phyloP scores from a whole-genome alignment of 1,140 invertebrate genomes.

The Mesaphorura yosii region DNA sequence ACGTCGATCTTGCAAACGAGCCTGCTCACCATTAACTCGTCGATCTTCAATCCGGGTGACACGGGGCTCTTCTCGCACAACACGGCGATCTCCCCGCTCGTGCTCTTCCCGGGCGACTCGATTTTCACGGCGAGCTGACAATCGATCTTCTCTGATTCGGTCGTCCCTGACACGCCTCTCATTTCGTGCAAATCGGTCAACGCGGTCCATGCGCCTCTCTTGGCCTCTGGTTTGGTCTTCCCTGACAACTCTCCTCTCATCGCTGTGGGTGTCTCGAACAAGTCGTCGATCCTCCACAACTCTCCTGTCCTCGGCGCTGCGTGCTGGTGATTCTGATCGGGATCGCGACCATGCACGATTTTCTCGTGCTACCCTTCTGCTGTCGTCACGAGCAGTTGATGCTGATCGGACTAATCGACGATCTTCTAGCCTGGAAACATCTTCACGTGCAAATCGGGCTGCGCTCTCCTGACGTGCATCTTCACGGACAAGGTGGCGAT shows the following conservation, averaged over 20 bases:
- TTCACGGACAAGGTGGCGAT: constrained; percentile 4
- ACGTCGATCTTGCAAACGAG: neutral
- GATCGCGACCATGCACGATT: too few relatives aligned
- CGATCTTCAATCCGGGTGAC: too few relatives aligned
- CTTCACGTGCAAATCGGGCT: neutral
- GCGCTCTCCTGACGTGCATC: neutral
- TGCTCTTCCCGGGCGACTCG: constrained; percentile 12
- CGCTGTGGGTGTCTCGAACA: neutral
- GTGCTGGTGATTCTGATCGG: too few relatives aligned
- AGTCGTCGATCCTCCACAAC: too few relatives aligned
- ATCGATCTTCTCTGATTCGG: constrained; percentile 6
- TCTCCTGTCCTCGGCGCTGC: too few relatives aligned
- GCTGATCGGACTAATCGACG: constrained; percentile 2
- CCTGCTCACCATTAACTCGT: neutral
- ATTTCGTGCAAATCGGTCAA: neutral
- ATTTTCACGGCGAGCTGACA: neutral
- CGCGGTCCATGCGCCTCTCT: neutral
- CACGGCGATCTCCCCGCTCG: too few relatives aligned
- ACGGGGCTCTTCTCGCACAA: too few relatives aligned
- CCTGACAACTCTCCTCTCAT: neutral
- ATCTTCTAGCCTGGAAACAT: neutral
- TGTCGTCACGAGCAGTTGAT: too few relatives aligned
- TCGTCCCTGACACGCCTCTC: neutral
- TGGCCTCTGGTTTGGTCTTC: neutral
- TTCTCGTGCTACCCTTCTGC: too few relatives aligned